Conservation (phyloP, 2,797 vertebrate genomes). For the Acestrorhynchus altus region DNA sequence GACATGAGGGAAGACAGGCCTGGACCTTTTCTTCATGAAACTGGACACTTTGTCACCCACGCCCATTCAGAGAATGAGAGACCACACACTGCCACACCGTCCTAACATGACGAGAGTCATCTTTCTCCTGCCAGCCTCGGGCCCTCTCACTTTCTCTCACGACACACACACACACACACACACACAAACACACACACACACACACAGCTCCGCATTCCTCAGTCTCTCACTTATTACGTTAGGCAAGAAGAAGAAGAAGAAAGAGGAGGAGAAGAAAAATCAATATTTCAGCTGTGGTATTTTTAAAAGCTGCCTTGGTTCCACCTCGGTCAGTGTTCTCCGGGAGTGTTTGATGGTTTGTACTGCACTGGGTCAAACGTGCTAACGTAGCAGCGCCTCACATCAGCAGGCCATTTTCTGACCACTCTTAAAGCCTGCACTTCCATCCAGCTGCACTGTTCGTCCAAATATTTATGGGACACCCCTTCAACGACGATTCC, state of each 20-base stretch:
- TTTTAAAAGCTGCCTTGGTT: slow-evolving; percentile 74
- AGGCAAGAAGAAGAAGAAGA: slow-evolving; percentile 70
- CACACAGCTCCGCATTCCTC: slow-evolving; percentile 54
- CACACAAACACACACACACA: slow-evolving; percentile 28
- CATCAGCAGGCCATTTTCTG: neutral
- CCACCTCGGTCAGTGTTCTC: slow-evolving; percentile 51
- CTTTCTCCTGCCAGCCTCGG: slow-evolving; percentile 10
- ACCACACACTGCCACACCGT: neutral
- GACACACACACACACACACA: slow-evolving; percentile 3
- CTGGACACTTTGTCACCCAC: neutral
- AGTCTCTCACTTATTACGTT: slow-evolving; percentile 80
- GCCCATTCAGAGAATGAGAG: neutral
- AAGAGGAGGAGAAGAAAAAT: slow-evolving; percentile 61
- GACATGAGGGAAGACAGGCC: neutral
- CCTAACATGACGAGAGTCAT: slow-evolving; percentile 44
- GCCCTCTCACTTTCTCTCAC: neutral
- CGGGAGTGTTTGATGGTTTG: slow-evolving; percentile 63
- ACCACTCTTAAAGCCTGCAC: neutral
- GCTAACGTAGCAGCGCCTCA: slow-evolving; percentile 35
- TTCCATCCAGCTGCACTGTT: neutral
- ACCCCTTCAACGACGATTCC: no score
- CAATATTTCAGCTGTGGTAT: slow-evolving; percentile 78
- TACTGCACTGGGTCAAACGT: slow-evolving; percentile 50
- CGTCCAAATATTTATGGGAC: no score
- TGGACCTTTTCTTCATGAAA: neutral